phyloP scores from a whole-genome alignment of 2,113 vertebrate genomes.

The Dipodomys spectabilis region DNA sequence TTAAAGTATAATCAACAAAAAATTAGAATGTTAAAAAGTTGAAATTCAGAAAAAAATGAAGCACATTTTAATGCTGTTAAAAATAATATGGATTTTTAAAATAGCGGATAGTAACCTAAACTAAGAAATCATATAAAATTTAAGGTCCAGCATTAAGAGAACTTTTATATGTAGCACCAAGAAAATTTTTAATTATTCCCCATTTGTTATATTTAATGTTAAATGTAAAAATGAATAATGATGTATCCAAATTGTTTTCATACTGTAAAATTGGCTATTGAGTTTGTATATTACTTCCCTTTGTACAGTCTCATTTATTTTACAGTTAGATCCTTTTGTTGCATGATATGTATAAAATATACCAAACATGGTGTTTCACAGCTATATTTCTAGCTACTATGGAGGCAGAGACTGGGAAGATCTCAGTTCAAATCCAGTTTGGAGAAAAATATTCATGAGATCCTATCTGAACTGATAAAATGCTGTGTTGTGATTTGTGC shows the following conservation, averaged over 20 bases:
- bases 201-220: conserved; percentile 13
- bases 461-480: too few species aligned
- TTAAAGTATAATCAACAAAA: conserved; percentile 5
- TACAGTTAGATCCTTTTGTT: background rate
- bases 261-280: background rate
- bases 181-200: conserved; percentile 44
- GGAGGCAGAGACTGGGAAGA: too few species aligned
- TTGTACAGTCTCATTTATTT: conserved; percentile 30
- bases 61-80: conserved; percentile 24
- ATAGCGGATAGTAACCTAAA: conserved; percentile 31
- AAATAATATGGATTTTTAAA: conserved; percentile 45
- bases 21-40: conserved; percentile 49
- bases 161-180: background rate
- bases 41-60: conserved; percentile 46
- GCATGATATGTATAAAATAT: background rate
- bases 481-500: too few species aligned
- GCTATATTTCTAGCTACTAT: too few species aligned
- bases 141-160: conserved; percentile 48
- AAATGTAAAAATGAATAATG: conserved; percentile 44
- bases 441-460: too few species aligned
- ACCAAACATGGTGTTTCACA: too few species aligned
- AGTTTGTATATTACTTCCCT: background rate
- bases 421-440: too few species aligned
- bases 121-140: conserved; percentile 43
- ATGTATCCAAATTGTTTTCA: conserved; percentile 37